A percentile compares a stretch with the other conserved stretches of the same genome.
phyloP scores from a whole-genome alignment of 2,888 invertebrate genomes.

The Lamproptera curius region DNA sequence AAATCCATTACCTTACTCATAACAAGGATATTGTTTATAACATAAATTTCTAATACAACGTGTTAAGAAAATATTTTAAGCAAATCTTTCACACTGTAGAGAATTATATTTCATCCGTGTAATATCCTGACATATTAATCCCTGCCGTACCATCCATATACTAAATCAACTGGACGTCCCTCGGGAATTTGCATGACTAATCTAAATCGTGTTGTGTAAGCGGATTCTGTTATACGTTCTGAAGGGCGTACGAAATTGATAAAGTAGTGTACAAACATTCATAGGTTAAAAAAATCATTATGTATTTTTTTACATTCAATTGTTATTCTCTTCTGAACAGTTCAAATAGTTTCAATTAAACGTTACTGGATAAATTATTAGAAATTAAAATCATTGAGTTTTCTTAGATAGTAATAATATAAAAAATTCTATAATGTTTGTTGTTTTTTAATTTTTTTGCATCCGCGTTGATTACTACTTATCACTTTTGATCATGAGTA shows the following conservation, averaged over 20 bases:
- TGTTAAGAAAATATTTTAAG: slow-evolving; percentile 30
- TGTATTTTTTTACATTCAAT: too few species aligned
- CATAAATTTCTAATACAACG: too few species aligned
- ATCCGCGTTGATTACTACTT: too few species aligned
- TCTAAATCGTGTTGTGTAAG: slow-evolving; percentile 29
- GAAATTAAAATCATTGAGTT: neutral
- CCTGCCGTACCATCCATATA: slow-evolving; percentile 31
- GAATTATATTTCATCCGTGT: slow-evolving; percentile 36
- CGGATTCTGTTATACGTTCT: slow-evolving; percentile 15
- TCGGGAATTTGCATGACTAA: slow-evolving; percentile 42
- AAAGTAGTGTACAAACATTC: neutral
- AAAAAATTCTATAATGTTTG: neutral
- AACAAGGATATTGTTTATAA: too few species aligned
- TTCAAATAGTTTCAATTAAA: neutral
- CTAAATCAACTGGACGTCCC: slow-evolving; percentile 28
- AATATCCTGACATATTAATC: slow-evolving; percentile 49
- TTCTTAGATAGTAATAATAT: neutral
- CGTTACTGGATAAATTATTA: neutral
- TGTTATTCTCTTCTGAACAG: too few species aligned
- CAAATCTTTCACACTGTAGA: slow-evolving; percentile 26
- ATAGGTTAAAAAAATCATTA: too few species aligned
- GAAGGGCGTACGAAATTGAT: slow-evolving; percentile 14
- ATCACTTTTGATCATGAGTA: too few species aligned
- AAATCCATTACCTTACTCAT: neutral
- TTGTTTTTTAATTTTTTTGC: too few species aligned